phyloP scores from a whole-genome alignment of 2,113 vertebrate genomes.

The Dasyornis broadbenti region DNA sequence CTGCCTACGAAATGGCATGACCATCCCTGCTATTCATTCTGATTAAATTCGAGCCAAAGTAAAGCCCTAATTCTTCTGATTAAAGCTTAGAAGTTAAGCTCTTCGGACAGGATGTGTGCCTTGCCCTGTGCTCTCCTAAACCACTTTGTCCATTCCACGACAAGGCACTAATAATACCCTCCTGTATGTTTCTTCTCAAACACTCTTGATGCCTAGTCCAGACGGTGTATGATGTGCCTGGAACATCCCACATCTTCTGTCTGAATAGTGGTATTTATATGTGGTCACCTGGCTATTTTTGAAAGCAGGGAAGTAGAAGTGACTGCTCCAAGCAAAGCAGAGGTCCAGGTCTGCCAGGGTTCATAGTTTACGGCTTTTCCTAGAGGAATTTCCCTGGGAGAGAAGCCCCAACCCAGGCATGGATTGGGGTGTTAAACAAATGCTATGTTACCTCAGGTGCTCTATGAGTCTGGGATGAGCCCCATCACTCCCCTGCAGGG shows the following conservation, averaged over 20 bases:
- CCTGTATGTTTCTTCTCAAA: background rate
- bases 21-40: background rate
- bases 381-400: background rate
- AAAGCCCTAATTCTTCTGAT: constrained; percentile 62
- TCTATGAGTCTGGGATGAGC: background rate
- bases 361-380: background rate
- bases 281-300: background rate
- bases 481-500: background rate
- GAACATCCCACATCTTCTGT: background rate
- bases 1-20: background rate
- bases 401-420: background rate
- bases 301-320: background rate
- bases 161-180: background rate
- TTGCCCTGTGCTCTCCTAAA: constrained; percentile 33
- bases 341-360: background rate
- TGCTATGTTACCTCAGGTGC: background rate
- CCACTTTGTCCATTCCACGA: background rate
- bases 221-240: background rate
- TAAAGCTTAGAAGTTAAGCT: constrained; percentile 62
- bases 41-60: constrained; percentile 43
- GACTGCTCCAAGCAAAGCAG: background rate
- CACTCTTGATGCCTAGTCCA: rapidly evolving
- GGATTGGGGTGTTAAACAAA: background rate
- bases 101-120: background rate
- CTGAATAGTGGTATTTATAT: background rate